Evolutionary conservation across 1,140 invertebrate genomes (phyloP).

Genomic region (Samia ricini): DNA sequence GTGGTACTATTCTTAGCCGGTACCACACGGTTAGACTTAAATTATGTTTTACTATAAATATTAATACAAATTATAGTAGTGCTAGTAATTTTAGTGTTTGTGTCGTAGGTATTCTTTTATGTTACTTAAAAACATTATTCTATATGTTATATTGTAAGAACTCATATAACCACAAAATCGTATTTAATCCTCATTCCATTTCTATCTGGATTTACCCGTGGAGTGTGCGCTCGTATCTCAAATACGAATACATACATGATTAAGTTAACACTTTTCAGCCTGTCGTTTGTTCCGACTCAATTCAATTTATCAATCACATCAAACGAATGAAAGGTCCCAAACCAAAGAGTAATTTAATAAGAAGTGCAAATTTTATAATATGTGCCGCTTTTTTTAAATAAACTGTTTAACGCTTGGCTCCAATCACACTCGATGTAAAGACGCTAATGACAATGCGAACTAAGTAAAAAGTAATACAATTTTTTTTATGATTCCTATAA

Average conservation of each 20-base stretch:
- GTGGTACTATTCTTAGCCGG: no score
- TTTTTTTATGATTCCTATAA: no score
- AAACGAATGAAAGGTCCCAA: neutral
- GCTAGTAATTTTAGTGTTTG: no score
- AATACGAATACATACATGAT: neutral
- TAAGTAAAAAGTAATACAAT: no score
- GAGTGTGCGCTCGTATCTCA: neutral
- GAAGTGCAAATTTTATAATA: no score
- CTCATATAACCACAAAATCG: neutral
- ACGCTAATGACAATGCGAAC: no score
- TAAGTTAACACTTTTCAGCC: neutral
- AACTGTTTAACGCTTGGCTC: no score
- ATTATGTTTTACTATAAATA: no score
- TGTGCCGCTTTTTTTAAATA: no score
- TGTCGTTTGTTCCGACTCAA: neutral
- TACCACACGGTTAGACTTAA: no score
- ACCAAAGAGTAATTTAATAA: neutral
- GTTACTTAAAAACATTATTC: neutral
- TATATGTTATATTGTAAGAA: neutral
- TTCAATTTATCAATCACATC: neutral
- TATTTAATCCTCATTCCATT: neutral
- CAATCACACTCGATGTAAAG: no score
- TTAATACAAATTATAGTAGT: no score
- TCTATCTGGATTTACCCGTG: neutral
- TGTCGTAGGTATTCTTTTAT: neutral